Evolutionary conservation across 2,113 vertebrate species (phyloP).

Genomic region (Rhinoderma darwinii): DNA sequence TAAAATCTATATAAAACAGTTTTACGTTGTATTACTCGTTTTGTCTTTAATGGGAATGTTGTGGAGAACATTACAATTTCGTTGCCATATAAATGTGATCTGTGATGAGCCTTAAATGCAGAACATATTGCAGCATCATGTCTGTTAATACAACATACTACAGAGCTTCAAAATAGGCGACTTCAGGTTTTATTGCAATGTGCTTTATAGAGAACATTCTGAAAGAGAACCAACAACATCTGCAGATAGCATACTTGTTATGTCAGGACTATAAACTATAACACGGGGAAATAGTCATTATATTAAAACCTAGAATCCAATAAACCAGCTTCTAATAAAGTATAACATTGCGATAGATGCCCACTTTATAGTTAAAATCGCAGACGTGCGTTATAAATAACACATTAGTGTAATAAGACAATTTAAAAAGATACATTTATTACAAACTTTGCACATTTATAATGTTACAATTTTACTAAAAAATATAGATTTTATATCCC

Average conservation of each 20-base stretch:
- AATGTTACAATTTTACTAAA: too few species aligned
- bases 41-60: neutral
- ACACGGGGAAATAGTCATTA: neutral
- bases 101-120: conserved; percentile 50
- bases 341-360: neutral
- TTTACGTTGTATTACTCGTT: neutral
- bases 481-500: too few species aligned
- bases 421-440: too few species aligned
- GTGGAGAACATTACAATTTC: neutral
- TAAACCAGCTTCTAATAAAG: neutral
- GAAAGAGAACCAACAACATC: conserved; percentile 66
- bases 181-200: conserved; percentile 66
- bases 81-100: neutral
- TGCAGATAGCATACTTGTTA: conserved; percentile 64
- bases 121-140: conserved; percentile 48
- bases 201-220: conserved; percentile 63
- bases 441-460: too few species aligned
- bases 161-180: conserved; percentile 53
- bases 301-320: neutral
- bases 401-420: too few species aligned
- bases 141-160: conserved; percentile 42
- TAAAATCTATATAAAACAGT: neutral
- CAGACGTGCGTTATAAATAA: too few species aligned
- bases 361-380: too few species aligned
- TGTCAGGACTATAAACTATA: conserved; percentile 64